These are phyloP conservation scores for Drosophila jambulina DNA, from an alignment of 1,140 invertebrate species.

Conservation along the genomic window DNA sequence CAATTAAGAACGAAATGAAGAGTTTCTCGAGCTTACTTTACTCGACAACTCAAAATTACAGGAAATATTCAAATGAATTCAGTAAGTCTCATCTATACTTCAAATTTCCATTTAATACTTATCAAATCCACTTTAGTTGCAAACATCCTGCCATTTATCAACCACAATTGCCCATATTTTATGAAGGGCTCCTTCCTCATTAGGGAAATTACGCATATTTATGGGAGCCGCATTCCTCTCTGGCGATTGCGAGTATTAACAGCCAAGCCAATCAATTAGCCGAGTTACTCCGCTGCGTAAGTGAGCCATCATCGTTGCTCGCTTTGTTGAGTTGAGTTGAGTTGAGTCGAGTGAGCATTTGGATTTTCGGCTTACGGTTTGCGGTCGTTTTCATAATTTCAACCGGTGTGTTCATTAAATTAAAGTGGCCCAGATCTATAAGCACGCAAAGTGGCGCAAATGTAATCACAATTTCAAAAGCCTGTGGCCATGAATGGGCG, in stretches of 20 bases:
- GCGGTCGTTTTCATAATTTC: slow-evolving; percentile 62
- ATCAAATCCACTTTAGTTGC: neutral
- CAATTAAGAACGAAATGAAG: neutral
- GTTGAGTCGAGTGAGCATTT: slow-evolving; percentile 21
- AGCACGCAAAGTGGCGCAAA: slow-evolving; percentile 70
- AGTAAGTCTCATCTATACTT: neutral
- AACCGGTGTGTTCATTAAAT: slow-evolving; percentile 67
- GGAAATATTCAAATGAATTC: too few relatives aligned
- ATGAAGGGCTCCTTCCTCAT: neutral
- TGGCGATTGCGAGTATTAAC: slow-evolving; percentile 1
- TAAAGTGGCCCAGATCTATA: slow-evolving; percentile 75
- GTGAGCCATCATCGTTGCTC: slow-evolving; percentile 14
- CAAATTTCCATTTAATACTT: neutral
- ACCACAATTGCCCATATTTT: slow-evolving; percentile 11
- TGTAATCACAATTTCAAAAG: slow-evolving; percentile 65
- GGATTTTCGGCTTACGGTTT: slow-evolving; percentile 29
- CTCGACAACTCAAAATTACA: too few relatives aligned
- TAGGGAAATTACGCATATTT: slow-evolving; percentile 9
- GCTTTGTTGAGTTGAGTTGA: slow-evolving; percentile 17
- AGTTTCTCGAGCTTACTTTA: neutral
- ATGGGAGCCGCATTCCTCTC: slow-evolving; percentile 2
- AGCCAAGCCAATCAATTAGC: slow-evolving; percentile 28
- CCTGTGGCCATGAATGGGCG: slow-evolving; percentile 55
- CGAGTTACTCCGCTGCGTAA: slow-evolving; percentile 18
- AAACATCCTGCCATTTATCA: slow-evolving; percentile 6